Base-by-base conservation (phyloP, 2,888 invertebrate species). In the Drosophila pseudotalamancana region DNA sequence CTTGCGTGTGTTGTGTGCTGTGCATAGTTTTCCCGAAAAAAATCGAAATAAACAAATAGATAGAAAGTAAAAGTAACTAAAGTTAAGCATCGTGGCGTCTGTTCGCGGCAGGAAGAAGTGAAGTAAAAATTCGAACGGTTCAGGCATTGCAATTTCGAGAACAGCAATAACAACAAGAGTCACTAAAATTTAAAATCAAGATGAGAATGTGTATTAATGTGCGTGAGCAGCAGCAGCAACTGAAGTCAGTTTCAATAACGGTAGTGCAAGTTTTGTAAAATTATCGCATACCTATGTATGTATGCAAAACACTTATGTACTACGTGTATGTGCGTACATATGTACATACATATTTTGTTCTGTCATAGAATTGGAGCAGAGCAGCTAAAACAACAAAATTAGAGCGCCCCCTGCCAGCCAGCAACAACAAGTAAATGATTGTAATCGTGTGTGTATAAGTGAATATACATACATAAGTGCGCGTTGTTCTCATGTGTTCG, bases 11-110 rank as follows among this genome's bases (percentile, higher is more conserved):
- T 70, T 81, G 75, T 72, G 64, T 63, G 50, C 71, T 77, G 74
- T 73, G 81, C 64, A 86, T 72, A 81, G 84, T 80, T 81, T 86
- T 80, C 77, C 81, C 84, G 62, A 81, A 87, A 83, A n/a, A 86
- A 79, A 77, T 68, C 64, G 65, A 55, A 72, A 74, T 71, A 76
- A 81, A 79, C 69, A 81, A 65, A 56, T 57, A 68, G 68, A 55
- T 57, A 39, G 56, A 72, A 67, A 75, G 59, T 60, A 64, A 73
- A 72, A 69, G 67, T 57, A 72, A 57, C 67, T 37, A 59, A 62
- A 39, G 39, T 49, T 14, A 32, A 54, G 49, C 39, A 49, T 21
- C 37, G 42, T 49, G 45, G 49, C 51, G 57, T 61, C 51, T 42
- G 25, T 53, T 12, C 39, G 31, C 9, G 18, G 14, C 34, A 60